These are phyloP conservation scores for Dendrolimus pini DNA, from an alignment of 2,888 invertebrate genomes.

Conservation along the genomic window DNA sequence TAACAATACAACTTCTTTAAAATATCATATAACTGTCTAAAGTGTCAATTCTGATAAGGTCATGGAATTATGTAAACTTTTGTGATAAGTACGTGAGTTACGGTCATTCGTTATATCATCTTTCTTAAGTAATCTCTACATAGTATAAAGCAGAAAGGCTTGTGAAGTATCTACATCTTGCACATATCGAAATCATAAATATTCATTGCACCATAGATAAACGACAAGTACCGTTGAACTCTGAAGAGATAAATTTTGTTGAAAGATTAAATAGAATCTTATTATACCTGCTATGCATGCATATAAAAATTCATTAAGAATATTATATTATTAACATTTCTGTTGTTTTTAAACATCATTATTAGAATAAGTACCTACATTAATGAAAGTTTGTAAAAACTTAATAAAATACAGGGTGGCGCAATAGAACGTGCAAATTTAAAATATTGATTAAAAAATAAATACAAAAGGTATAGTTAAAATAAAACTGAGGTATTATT, in stretches of 20 bases:
- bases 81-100: slow-evolving; percentile 48
- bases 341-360: too few species aligned
- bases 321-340: too few species aligned
- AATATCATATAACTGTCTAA: background rate
- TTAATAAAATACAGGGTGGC: too few species aligned
- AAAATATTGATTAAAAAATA: too few species aligned
- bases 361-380: too few species aligned
- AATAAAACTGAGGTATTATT: too few species aligned
- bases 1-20: background rate
- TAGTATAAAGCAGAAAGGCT: slow-evolving; percentile 16
- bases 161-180: slow-evolving; percentile 8
- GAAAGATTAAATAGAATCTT: background rate
- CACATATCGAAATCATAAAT: slow-evolving; percentile 12
- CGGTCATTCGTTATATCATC: slow-evolving; percentile 46
- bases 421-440: too few species aligned
- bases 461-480: too few species aligned
- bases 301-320: too few species aligned
- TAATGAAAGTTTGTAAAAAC: too few species aligned
- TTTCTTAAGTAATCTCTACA: slow-evolving; percentile 32
- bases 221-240: slow-evolving; percentile 7
- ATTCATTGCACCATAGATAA: slow-evolving; percentile 10
- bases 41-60: slow-evolving; percentile 50
- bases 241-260: background rate
- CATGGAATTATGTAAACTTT: slow-evolving; percentile 51
- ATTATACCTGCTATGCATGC: background rate